These are phyloP conservation scores for Cotesia vestalis DNA, from an alignment of 1,140 invertebrate species.

Conservation along the genomic window DNA sequence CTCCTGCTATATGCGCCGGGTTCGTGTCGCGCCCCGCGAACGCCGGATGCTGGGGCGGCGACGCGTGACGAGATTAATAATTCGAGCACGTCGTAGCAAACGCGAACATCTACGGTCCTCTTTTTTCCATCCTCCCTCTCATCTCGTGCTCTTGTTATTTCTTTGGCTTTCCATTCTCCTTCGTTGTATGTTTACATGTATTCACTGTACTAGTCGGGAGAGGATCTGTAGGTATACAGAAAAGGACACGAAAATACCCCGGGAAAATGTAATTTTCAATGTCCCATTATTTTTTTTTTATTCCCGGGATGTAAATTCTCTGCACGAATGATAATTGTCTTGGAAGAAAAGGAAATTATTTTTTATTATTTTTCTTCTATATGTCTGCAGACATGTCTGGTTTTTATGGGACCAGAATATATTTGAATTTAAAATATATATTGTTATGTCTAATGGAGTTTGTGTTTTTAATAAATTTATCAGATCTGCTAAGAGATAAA, in stretches of 20 bases:
- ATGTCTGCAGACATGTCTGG: not conserved
- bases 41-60: slow-evolving; percentile 45
- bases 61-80: slow-evolving; percentile 54
- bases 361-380: not conserved
- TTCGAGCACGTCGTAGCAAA: slow-evolving; percentile 43
- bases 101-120: not conserved
- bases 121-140: not conserved
- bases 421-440: not conserved
- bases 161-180: not conserved
- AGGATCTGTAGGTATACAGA: not conserved
- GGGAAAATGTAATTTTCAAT: slow-evolving; percentile 10
- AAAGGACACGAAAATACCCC: slow-evolving; percentile 8
- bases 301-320: too few species aligned
- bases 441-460: too few species aligned
- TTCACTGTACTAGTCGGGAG: not conserved
- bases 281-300: not conserved
- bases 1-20: not conserved
- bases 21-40: slow-evolving; percentile 11
- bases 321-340: slow-evolving; percentile 13
- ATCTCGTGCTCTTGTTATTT: not conserved
- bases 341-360: not conserved
- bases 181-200: not conserved
- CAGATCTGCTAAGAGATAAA: too few species aligned
- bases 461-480: too few species aligned
- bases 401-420: not conserved